Base-by-base conservation (phyloP, 1,140 invertebrate genomes). In the Scaptomyza pallida region DNA sequence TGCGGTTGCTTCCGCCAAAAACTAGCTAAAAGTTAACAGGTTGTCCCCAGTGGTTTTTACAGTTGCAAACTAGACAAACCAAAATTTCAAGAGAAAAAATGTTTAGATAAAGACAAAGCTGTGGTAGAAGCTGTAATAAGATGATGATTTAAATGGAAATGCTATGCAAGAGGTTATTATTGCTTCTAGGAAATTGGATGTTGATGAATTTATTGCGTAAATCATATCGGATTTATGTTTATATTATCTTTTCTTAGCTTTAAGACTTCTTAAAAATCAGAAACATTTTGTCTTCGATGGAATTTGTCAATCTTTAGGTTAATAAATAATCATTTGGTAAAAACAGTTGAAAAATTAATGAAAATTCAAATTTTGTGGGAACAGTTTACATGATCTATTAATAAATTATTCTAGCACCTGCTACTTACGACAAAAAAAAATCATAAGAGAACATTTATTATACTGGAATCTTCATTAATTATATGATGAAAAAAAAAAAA, bases 381-480 rank as follows among this genome's bases (percentile, higher is more conserved):
- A n/a, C n/a, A n/a, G n/a, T n/a, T n/a, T n/a, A n/a, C n/a, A n/a
- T n/a, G n/a, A 21, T 43, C 6, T 9, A 2, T 16, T 43, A 43
- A 15, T 30, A n/a, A 16, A 16, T n/a, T 33, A 9, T 44, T 57
- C 10, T 44, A 1, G 16, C 55, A 57, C 41, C 55, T 44, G 15
- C 16, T 57, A 13, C 10, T 37, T 12, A 23, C 17, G 3, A n/a
- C n/a, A 26, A 30, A 48, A 60, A 12, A 17, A 2, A 16, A 37
- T 30, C 26, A 30, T 2, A n/a, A n/a, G 1, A 44, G 5, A 44
- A 44, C 17, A 55, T 64, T 33, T 17, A 17, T 61, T 78, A 35
- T n/a, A n/a, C 5, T 77, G 26, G 30, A 51, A 57, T 41, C 30
- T 40, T 81, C 82, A 85, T 85, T 85, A 86, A 86, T 85, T 77